phyloP scores from a whole-genome alignment of 2,113 vertebrate species.

The Gorsachius goisagi region DNA sequence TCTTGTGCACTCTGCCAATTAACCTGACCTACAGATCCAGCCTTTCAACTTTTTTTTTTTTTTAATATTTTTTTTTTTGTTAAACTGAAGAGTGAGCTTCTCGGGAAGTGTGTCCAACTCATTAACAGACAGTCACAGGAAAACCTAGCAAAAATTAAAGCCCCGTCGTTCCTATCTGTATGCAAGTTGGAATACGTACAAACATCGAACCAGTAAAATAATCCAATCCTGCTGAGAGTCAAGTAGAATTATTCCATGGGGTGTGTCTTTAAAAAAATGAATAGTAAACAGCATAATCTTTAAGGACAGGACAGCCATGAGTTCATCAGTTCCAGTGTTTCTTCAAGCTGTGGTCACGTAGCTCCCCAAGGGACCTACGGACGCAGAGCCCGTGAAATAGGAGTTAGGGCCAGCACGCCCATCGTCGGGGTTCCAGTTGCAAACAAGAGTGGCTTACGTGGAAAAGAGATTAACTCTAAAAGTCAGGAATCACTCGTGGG shows the following conservation, averaged over 20 bases:
- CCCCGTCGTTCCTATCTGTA: not conserved
- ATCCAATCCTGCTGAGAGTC: not conserved
- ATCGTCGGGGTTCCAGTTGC: not conserved
- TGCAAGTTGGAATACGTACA: fast-evolving
- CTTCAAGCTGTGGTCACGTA: not conserved
- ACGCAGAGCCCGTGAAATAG: no score
- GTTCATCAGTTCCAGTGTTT: not conserved
- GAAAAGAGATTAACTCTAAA: not conserved
- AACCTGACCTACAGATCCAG: not conserved
- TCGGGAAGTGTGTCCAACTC: not conserved
- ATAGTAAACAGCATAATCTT: not conserved
- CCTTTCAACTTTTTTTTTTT: not conserved
- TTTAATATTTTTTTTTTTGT: not conserved
- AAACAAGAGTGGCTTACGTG: not conserved
- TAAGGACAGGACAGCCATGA: not conserved
- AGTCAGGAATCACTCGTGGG: not conserved
- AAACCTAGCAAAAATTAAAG: not conserved
- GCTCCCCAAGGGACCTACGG: not conserved
- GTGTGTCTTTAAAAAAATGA: not conserved
- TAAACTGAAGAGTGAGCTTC: not conserved
- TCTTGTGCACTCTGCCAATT: not conserved
- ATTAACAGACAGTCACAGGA: not conserved
- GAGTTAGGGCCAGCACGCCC: not conserved
- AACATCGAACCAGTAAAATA: fast-evolving
- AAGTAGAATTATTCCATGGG: no score